These are phyloP conservation scores for Hypomecis atomaria DNA, from an alignment of 2,888 invertebrate genomes.

Conservation along the genomic window DNA sequence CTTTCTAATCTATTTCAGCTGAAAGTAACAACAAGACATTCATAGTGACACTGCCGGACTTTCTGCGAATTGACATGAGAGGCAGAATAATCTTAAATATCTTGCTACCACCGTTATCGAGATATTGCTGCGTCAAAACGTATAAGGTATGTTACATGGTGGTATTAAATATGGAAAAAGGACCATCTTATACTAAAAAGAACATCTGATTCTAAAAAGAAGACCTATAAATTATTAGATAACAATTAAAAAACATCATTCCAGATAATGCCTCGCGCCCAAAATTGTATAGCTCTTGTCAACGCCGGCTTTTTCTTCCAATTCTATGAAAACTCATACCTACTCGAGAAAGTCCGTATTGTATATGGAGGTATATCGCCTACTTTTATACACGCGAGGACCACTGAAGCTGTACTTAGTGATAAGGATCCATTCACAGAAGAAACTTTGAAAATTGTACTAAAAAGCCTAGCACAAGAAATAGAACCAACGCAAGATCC, in stretches of 20 bases:
- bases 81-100: conserved; percentile 87
- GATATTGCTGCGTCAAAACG: conserved; percentile 83
- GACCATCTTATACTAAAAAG: too few relatives aligned
- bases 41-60: conserved; percentile 77
- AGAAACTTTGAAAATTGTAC: conserved; percentile 76
- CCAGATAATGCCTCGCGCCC: conserved; percentile 90
- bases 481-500: conserved; percentile 83
- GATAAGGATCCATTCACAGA: conserved; percentile 80
- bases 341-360: conserved; percentile 65
- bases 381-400: conserved; percentile 83
- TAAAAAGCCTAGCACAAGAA: conserved; percentile 81
- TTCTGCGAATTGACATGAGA: conserved; percentile 86
- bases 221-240: too few relatives aligned
- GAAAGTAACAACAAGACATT: conserved; percentile 47
- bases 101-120: conserved; percentile 83
- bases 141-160: conserved; percentile 84
- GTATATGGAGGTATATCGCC: conserved; percentile 79
- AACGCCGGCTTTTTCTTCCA: conserved; percentile 90
- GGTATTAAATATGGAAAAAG: too few relatives aligned
- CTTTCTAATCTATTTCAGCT: conserved; percentile 61
- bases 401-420: conserved; percentile 79
- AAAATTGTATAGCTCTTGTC: conserved; percentile 91
- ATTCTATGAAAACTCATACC: conserved; percentile 72
- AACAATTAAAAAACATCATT: conserved; percentile 36
- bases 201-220: too few relatives aligned